phyloP scores from a whole-genome alignment of 2,888 invertebrate genomes.

The Tolmerus cingulatus region DNA sequence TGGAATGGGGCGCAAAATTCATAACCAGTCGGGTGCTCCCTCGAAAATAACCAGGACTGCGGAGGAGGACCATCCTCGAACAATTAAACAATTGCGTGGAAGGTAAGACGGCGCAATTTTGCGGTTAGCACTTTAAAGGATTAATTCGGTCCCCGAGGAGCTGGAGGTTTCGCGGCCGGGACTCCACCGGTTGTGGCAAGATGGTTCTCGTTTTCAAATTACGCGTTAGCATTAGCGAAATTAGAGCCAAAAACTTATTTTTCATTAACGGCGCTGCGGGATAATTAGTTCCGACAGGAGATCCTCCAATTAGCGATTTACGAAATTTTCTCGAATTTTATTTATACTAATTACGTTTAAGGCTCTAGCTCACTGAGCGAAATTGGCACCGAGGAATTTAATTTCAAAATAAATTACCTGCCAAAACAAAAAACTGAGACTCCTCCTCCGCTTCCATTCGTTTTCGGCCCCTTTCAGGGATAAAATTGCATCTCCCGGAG shows the following conservation, averaged over 20 bases:
- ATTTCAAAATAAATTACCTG: neutral
- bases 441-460: neutral
- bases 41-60: neutral
- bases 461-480: neutral
- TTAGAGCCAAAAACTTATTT: constrained; percentile 39
- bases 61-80: neutral
- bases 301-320: neutral
- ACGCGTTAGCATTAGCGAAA: constrained; percentile 40
- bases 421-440: neutral
- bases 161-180: neutral
- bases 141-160: constrained; percentile 47
- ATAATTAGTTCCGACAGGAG: constrained; percentile 33
- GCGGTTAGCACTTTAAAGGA: constrained; percentile 48
- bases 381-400: neutral
- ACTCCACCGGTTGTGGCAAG: neutral
- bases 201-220: constrained; percentile 40
- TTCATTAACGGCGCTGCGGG: constrained; percentile 36
- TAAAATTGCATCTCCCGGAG: neutral
- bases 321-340: constrained; percentile 11
- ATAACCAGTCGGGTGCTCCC: constrained; percentile 20
- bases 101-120: constrained; percentile 31
- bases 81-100: constrained; percentile 21
- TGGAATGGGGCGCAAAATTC: constrained; percentile 27
- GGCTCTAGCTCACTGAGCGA: neutral
- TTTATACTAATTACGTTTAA: constrained; percentile 13